Percentiles rank a stretch among this genome's conserved stretches.
Conservation (phyloP, 2,797 vertebrate species). For the Trachurus trachurus region DNA sequence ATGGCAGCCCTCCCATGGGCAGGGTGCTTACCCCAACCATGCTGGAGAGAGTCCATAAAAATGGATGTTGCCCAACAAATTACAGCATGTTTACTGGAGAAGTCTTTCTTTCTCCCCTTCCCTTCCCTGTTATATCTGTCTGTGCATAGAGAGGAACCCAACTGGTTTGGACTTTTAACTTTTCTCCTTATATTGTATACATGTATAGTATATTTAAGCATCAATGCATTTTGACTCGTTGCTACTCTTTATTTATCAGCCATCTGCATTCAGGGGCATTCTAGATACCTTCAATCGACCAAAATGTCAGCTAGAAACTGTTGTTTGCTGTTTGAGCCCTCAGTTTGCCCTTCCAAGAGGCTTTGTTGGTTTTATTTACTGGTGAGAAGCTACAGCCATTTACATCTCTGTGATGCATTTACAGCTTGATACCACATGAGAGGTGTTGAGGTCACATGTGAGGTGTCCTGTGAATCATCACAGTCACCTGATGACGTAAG, state of each 20-base stretch:
- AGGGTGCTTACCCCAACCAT: neutral
- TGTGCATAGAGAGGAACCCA: neutral
- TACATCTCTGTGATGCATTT: neutral
- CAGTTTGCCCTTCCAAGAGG: neutral
- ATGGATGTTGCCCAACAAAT: neutral
- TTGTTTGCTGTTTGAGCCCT: neutral
- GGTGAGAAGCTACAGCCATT: slow-evolving; percentile 7
- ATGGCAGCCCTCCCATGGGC: neutral
- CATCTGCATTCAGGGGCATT: neutral
- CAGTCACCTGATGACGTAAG: slow-evolving; percentile 1
- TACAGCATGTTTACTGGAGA: neutral
- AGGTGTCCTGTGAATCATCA: neutral
- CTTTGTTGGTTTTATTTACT: neutral
- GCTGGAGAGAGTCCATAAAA: neutral
- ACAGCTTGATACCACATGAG: slow-evolving; percentile 4
- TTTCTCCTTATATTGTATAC: neutral
- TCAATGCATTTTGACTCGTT: no score
- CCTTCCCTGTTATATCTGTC: no score
- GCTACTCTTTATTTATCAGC: neutral
- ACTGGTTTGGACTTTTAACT: neutral
- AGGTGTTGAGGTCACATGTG: slow-evolving; percentile 6
- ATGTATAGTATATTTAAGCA: no score
- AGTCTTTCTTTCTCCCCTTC: neutral
- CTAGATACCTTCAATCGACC: neutral
- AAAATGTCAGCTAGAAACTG: neutral